Conservation (phyloP, 2,888 invertebrate species). For the Protophormia terraenovae region DNA sequence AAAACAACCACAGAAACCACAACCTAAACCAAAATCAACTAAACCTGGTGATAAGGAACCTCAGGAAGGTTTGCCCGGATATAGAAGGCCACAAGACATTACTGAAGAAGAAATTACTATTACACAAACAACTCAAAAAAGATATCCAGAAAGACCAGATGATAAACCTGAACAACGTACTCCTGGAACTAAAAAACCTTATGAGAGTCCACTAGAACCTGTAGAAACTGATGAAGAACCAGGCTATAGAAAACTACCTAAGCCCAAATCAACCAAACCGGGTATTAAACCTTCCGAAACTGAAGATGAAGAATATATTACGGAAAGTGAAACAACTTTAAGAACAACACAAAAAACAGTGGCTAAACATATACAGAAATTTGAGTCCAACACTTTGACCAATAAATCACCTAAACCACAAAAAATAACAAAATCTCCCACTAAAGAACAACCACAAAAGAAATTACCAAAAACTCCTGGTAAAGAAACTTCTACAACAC, state of each 20-base stretch:
- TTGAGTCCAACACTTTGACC: constrained; percentile 24
- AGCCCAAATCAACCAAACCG: background rate
- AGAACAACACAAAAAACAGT: constrained; percentile 24
- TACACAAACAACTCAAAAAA: background rate
- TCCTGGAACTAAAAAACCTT: background rate
- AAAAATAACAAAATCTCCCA: background rate
- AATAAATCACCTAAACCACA: constrained; percentile 10
- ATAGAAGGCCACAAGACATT: background rate
- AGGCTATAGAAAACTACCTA: background rate
- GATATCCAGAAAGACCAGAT: background rate
- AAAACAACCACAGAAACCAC: no score
- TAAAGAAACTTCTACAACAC: background rate
- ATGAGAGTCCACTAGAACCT: no score
- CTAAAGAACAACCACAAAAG: background rate
- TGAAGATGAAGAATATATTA: constrained; percentile 18
- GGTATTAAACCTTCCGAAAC: background rate
- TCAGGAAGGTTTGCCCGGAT: background rate
- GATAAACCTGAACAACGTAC: background rate
- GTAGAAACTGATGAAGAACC: background rate
- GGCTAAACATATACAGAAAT: constrained; percentile 42
- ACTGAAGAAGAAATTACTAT: background rate
- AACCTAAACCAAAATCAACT: no score
- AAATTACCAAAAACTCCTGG: background rate
- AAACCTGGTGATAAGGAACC: background rate
- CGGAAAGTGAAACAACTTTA: background rate